Evolutionary conservation across 2,113 vertebrate genomes (phyloP).

Genomic region (Vidua chalybeata): DNA sequence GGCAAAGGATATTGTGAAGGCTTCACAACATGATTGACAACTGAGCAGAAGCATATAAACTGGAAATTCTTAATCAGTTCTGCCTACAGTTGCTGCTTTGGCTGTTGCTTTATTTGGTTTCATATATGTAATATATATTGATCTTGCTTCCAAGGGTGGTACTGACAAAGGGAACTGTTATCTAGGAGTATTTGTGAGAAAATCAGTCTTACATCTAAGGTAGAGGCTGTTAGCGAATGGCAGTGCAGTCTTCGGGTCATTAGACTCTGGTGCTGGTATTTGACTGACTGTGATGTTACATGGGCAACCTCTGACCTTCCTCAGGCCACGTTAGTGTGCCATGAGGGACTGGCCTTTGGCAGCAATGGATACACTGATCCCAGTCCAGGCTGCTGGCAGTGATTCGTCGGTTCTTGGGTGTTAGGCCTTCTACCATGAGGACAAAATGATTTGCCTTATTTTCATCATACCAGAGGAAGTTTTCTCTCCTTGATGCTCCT

Average conservation of each 20-base stretch:
- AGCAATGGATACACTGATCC: accelerated
- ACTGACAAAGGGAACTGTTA: not conserved
- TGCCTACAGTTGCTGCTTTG: not conserved
- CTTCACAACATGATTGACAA: not conserved
- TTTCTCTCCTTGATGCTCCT: not conserved
- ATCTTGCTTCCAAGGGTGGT: not conserved
- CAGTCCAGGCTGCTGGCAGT: not conserved
- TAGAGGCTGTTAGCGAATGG: not conserved
- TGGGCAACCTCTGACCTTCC: not conserved
- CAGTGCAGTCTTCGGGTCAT: not conserved
- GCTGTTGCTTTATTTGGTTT: not conserved
- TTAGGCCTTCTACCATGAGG: not conserved
- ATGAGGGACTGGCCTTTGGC: accelerated
- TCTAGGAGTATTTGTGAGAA: not conserved
- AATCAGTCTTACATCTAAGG: not conserved
- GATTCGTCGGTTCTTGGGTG: accelerated
- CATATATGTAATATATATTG: accelerated
- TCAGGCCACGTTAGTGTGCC: accelerated
- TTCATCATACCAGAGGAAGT: not conserved
- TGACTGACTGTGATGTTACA: not conserved
- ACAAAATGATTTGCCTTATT: not conserved
- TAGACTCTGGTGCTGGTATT: not conserved
- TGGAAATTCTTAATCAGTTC: not conserved
- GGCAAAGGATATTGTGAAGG: not conserved
- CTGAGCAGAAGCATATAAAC: not conserved